A percentile compares a stretch with the other conserved stretches of the same genome.
phyloP scores from a whole-genome alignment of 2,113 vertebrate genomes.

The Porphyrio hochstetteri region DNA sequence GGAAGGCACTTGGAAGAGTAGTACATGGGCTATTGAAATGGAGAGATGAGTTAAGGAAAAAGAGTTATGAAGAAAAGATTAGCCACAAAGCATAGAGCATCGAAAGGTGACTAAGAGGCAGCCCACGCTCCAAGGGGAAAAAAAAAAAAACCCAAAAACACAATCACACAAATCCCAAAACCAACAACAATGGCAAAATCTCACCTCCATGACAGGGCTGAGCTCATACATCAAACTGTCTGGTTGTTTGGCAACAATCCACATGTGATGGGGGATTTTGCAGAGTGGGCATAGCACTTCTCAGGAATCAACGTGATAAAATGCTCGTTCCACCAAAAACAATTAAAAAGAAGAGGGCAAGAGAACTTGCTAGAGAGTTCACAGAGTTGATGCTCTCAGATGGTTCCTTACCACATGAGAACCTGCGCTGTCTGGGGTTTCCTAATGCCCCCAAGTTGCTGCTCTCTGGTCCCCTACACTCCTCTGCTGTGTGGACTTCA shows the following conservation, averaged over 20 bases:
- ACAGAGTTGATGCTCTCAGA: neutral
- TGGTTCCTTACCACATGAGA: neutral
- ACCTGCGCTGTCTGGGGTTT: neutral
- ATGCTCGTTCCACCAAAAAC: neutral
- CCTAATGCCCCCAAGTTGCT: neutral
- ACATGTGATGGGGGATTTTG: neutral
- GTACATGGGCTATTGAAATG: neutral
- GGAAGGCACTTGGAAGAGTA: neutral
- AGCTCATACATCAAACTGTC: fast-evolving
- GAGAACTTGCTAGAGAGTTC: neutral
- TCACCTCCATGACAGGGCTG: neutral
- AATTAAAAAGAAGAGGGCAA: neutral
- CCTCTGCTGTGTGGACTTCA: fast-evolving
- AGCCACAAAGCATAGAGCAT: neutral
- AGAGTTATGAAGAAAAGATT: neutral
- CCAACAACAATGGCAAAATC: neutral
- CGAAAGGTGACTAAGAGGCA: neutral
- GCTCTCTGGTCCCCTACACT: neutral
- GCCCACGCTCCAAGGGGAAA: neutral
- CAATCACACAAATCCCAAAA: neutral
- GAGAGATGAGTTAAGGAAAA: neutral
- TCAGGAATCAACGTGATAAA: neutral
- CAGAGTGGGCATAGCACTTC: neutral
- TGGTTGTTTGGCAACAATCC: neutral
- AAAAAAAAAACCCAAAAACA: neutral